Base-by-base conservation (phyloP, 2,797 vertebrate genomes). In the Enteromius unitaeniatus region DNA sequence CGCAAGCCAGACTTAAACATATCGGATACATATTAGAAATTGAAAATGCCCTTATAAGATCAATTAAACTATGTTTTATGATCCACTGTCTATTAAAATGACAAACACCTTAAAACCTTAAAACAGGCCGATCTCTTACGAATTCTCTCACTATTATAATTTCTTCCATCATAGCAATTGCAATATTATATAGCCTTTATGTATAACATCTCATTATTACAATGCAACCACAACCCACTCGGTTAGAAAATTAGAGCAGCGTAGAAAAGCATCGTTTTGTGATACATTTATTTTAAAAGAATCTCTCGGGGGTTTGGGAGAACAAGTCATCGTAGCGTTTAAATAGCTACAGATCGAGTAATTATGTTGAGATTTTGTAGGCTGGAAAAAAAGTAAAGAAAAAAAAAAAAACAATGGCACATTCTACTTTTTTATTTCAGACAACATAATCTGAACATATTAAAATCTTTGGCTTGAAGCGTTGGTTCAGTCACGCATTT, bases 401-500 rank as follows among this genome's bases (percentile, higher is more conserved):
- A 23, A 28, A 49, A 2, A 19, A 21, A 75, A 83, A 79, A 84
- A 60, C 82, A 81, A 77, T 84, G 67, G 82, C 85, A 84, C 83
- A 73, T 88, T 89, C 83, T 86, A 83, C 74, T 83, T 88, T 89
- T 83, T 96, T 97, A 97, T 98, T 97, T 97, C 96, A 97, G 96
- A 97, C 97, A 96, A 97, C 96, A 97, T 93, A 93, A 95, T 95
- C 89, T 96, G 96, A 96, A 97, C 97, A 98, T 97, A 96, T 96
- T 96, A 97, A 98, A 99, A 99, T 99, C 98, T 99, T 99, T 99
- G 98, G 98, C 96, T 98, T 99, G 95, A 94, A 96, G 96, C 96
- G 95, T 94, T 91, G 93, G 94, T 91, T 95, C 91, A 93, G 95
- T 92, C 92, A 94, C 94, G 92, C 95, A 92, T 94, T 92, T 94